Evolutionary conservation across 2,113 vertebrate genomes (phyloP).

Genomic region (Siphamia tubifer): DNA sequence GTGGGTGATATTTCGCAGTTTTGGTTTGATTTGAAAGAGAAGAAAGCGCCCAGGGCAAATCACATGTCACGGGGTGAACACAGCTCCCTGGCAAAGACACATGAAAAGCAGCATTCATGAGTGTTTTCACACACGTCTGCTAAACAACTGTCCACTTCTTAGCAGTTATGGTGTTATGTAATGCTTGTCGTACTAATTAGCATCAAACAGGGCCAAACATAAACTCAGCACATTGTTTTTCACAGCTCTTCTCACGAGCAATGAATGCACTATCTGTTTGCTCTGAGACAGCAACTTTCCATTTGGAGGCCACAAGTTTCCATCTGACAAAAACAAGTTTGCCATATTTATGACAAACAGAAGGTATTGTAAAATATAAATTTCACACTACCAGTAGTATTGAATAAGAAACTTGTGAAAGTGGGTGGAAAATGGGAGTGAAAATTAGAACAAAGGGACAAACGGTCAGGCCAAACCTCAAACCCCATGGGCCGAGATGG

Average conservation of each 20-base stretch:
- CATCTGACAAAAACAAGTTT: conserved; percentile 34
- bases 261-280: conserved; percentile 39
- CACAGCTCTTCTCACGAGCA: conserved; percentile 6
- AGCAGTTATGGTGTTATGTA: conserved; percentile 19
- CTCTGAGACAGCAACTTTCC: conserved; percentile 2
- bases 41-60: conserved; percentile 47
- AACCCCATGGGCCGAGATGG: conserved; percentile 57
- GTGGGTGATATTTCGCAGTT: conserved; percentile 8
- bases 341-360: conserved; percentile 21
- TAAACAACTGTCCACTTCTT: conserved; percentile 56
- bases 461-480: conserved; percentile 51
- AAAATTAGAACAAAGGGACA: conserved; percentile 61
- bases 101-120: conserved; percentile 74
- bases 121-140: conserved; percentile 44
- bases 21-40: conserved; percentile 54
- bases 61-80: conserved; percentile 62
- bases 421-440: conserved; percentile 41
- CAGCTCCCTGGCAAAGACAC: conserved; percentile 17
- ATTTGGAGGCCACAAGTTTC: conserved; percentile 32
- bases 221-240: conserved; percentile 26
- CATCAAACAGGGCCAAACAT: conserved; percentile 43
- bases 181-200: conserved; percentile 26
- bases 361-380: conserved; percentile 12
- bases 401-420: conserved; percentile 36
- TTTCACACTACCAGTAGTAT: neutral